Evolutionary conservation across 2,888 invertebrate species (phyloP).

Genomic region (Caradrina kadenii): DNA sequence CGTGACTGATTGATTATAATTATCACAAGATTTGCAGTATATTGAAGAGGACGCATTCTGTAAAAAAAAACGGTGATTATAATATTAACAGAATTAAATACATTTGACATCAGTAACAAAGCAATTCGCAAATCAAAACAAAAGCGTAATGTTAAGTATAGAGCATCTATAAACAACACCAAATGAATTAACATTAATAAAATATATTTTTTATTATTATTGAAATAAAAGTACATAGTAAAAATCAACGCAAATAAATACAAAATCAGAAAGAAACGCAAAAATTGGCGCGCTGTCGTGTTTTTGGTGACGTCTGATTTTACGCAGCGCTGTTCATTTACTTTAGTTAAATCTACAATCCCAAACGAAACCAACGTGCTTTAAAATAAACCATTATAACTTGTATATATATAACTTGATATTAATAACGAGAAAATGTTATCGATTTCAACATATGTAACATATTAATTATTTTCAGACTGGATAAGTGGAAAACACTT

Average conservation of each 20-base stretch:
- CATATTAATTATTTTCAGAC: too few species aligned
- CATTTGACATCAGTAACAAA: neutral
- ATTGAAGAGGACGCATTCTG: neutral
- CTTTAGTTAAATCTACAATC: neutral
- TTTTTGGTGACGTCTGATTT: conserved; percentile 13
- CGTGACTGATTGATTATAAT: neutral
- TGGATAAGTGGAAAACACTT: neutral
- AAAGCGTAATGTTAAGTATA: conserved; percentile 2
- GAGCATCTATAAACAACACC: neutral
- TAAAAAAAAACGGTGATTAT: neutral
- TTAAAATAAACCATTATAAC: neutral
- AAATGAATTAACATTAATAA: neutral
- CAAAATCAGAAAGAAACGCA: neutral
- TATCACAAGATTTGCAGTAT: neutral
- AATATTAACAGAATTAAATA: neutral
- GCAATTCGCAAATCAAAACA: neutral
- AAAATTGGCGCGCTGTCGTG: conserved; percentile 29
- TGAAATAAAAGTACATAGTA: neutral
- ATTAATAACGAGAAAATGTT: too few species aligned
- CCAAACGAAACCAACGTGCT: neutral
- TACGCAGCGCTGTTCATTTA: neutral
- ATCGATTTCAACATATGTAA: too few species aligned
- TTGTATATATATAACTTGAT: too few species aligned
- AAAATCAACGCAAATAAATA: neutral
- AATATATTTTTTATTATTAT: too few species aligned